These are phyloP conservation scores for Callopanchax toddi DNA, from an alignment of 2,113 vertebrate species.

Conservation along the genomic window DNA sequence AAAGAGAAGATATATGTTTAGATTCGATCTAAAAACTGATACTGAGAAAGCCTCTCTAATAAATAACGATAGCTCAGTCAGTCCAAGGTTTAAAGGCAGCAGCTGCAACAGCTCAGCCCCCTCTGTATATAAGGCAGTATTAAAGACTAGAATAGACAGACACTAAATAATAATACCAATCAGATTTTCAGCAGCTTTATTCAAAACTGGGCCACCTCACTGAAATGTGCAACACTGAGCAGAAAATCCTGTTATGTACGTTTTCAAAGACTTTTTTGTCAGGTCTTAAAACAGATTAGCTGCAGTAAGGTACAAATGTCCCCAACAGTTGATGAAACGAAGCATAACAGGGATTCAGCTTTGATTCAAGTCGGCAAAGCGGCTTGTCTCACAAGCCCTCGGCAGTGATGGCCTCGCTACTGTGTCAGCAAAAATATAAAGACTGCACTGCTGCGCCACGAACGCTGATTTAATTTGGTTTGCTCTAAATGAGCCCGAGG, in stretches of 20 bases:
- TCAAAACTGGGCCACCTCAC: slow-evolving; percentile 4
- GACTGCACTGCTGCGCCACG: slow-evolving; percentile 27
- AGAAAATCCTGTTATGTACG: slow-evolving; percentile 10
- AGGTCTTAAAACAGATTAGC: slow-evolving; percentile 14
- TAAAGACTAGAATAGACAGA: too few relatives aligned
- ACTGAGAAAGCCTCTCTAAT: too few relatives aligned
- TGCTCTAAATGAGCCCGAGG: slow-evolving; percentile 31
- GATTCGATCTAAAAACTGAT: too few relatives aligned
- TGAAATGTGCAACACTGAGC: slow-evolving; percentile 11
- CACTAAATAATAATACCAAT: too few relatives aligned
- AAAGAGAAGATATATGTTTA: too few relatives aligned
- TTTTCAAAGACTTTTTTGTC: slow-evolving; percentile 14
- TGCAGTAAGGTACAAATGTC: slow-evolving; percentile 29
- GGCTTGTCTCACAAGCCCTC: slow-evolving; percentile 26
- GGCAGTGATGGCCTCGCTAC: slow-evolving; percentile 8
- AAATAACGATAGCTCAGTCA: too few relatives aligned
- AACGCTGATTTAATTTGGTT: slow-evolving; percentile 53
- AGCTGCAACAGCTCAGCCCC: too few relatives aligned
- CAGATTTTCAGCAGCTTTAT: slow-evolving; percentile 6
- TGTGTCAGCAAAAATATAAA: slow-evolving; percentile 55
- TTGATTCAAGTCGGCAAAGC: slow-evolving; percentile 42
- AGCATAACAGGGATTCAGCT: slow-evolving; percentile 29
- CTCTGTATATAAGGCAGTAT: too few relatives aligned
- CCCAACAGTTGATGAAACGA: slow-evolving; percentile 30
- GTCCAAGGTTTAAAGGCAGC: too few relatives aligned